Conservation (phyloP, 2,113 vertebrate genomes). For the Callithrix jacchus region DNA sequence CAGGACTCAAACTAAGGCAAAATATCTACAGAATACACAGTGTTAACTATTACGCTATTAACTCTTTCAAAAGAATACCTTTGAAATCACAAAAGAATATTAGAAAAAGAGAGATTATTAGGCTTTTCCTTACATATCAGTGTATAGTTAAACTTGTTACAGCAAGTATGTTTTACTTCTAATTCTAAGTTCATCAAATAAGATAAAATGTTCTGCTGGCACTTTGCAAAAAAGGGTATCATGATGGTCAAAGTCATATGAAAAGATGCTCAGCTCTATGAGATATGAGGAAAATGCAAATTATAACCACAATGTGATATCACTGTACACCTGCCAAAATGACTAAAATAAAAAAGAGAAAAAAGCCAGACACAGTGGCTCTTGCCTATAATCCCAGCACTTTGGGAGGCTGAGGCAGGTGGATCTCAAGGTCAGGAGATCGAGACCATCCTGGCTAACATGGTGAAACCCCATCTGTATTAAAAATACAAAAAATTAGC, state of each 20-base stretch:
- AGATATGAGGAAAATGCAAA: background rate
- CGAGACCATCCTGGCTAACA: no score
- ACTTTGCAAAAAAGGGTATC: background rate
- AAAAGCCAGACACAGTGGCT: no score
- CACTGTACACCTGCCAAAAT: background rate
- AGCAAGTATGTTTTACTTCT: background rate
- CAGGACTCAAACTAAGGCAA: background rate
- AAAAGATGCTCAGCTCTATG: background rate
- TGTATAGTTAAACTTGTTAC: background rate
- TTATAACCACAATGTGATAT: background rate
- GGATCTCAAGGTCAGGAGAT: no score
- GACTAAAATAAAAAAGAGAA: background rate
- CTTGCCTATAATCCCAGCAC: no score
- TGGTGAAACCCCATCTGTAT: no score
- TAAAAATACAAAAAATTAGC: no score
- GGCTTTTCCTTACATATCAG: background rate
- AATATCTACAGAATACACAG: background rate
- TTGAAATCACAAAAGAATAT: background rate
- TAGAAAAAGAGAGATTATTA: background rate
- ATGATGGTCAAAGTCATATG: background rate
- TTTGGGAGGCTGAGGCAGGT: no score
- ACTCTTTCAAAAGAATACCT: background rate
- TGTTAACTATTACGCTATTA: background rate
- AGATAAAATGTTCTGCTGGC: background rate
- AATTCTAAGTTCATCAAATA: conserved; percentile 17